Evolutionary conservation across 2,888 invertebrate species (phyloP), one percentile per base, ranked within the genome.

Genomic region (Standfussiana lucernea): DNA sequence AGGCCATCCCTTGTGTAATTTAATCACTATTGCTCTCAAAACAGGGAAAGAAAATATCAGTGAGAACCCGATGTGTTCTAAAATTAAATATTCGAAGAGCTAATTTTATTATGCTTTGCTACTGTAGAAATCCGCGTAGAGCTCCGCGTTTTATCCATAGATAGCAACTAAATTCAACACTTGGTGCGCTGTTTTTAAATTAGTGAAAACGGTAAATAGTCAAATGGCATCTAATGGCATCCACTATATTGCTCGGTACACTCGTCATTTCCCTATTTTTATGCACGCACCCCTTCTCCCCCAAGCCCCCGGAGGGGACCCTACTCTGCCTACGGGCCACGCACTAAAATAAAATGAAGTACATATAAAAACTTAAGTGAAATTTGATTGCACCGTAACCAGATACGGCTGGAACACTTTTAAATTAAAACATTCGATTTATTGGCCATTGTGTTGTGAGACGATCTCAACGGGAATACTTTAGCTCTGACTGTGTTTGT

Each of bases 331-430:
- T 65, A 61, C 65, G 37, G 65, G 18, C 80, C 73, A 47, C 78
- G 82, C 80, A 76, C 80, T 88, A 37, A 82, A 87, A 83, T 76
- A 83, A 77, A 88, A 73, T 78, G 35, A 78, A 79, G 82, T 79
- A 76, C 87, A 45, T 74, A 73, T 83, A 78, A 88, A 84, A 85
- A 67, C 28, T 74, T 73, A 69, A 84, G 66, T 69, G 65, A 82
- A 71, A 79, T 87, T 86, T 88, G 70, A 88, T 85, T 59, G 77
- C 75, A 68, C 69, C 69, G 47, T 81, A 73, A 87, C 82, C 13
- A 45, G 79, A 37, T 69, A 70, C 72, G 53, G 67, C 45, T 59
- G 53, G n/a, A 32, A 67, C 67, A 69, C 68, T 77, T 85, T 74
- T 72, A 72, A 83, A 80, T 83, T 79, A 77, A 82, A 83, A 73